A percentile compares a stretch with the other conserved stretches of the same genome.
These are phyloP conservation scores for Timema cristinae DNA, from an alignment of 2,888 invertebrate genomes.

Conservation along the genomic window DNA sequence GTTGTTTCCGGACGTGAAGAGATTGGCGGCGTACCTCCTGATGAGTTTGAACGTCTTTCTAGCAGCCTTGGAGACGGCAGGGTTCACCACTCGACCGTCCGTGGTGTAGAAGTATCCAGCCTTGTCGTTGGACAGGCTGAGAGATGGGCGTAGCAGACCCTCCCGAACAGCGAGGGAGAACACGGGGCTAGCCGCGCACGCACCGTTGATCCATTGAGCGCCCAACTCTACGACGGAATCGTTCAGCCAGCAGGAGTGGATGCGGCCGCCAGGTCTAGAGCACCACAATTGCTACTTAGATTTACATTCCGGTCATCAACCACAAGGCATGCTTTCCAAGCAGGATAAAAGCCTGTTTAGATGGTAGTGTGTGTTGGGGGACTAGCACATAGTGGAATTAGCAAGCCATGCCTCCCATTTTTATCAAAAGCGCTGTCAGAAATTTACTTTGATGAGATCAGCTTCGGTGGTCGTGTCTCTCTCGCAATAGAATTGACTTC, in stretches of 20 bases:
- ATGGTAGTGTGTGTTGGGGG: neutral
- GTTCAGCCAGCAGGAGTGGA: slow-evolving; percentile 73
- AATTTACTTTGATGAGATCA: too few relatives aligned
- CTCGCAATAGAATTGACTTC: too few relatives aligned
- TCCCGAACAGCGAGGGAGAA: slow-evolving; percentile 65
- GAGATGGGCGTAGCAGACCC: slow-evolving; percentile 56
- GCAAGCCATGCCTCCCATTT: too few relatives aligned
- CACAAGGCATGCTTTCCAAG: neutral
- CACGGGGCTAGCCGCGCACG: slow-evolving; percentile 66
- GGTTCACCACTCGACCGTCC: slow-evolving; percentile 63
- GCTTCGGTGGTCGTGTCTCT: too few relatives aligned
- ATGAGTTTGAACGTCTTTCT: slow-evolving; percentile 65
- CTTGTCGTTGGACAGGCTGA: slow-evolving; percentile 51
- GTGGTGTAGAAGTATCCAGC: slow-evolving; percentile 61
- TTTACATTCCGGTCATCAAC: too few relatives aligned
- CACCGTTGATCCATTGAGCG: slow-evolving; percentile 68
- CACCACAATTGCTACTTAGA: neutral
- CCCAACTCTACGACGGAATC: slow-evolving; percentile 77
- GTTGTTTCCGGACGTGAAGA: slow-evolving; percentile 46
- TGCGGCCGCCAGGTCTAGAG: slow-evolving; percentile 68
- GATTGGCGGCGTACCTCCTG: slow-evolving; percentile 59
- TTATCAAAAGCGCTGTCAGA: too few relatives aligned
- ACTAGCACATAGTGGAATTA: too few relatives aligned
- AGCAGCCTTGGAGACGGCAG: slow-evolving; percentile 59
- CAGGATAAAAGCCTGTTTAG: neutral